phyloP scores from a whole-genome alignment of 2,888 invertebrate species.

The Pherbina coryleti region DNA sequence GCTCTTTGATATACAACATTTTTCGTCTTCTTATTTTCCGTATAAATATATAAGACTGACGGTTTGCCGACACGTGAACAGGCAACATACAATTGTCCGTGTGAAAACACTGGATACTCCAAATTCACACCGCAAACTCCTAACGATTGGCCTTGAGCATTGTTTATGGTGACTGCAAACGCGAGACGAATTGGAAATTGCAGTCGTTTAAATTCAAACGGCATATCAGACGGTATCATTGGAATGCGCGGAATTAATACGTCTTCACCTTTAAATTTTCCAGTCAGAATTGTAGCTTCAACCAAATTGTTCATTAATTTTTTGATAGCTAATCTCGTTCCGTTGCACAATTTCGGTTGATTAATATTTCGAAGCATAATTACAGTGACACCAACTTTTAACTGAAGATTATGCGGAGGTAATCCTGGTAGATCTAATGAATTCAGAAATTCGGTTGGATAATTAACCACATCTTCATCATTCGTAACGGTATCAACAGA shows the following conservation, averaged over 20 bases:
- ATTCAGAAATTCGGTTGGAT: slow-evolving; percentile 48
- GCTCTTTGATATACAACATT: slow-evolving; percentile 22
- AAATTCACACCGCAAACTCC: slow-evolving; percentile 24
- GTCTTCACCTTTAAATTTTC: slow-evolving; percentile 41
- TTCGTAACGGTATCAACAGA: slow-evolving; percentile 44
- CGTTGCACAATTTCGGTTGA: too few species aligned
- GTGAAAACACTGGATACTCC: slow-evolving; percentile 21
- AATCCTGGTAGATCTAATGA: slow-evolving; percentile 46
- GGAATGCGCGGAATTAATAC: too few species aligned
- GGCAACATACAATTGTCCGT: slow-evolving; percentile 27
- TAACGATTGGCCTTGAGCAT: slow-evolving; percentile 44
- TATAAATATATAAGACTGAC: slow-evolving; percentile 6
- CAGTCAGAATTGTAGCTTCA: slow-evolving; percentile 41
- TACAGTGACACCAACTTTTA: slow-evolving; percentile 36
- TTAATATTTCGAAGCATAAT: too few species aligned
- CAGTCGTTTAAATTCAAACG: slow-evolving; percentile 41
- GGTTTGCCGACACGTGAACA: slow-evolving; percentile 27
- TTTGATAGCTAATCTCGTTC: slow-evolving; percentile 30
- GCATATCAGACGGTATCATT: slow-evolving; percentile 36
- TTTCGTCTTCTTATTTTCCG: slow-evolving; percentile 20
- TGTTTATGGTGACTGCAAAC: slow-evolving; percentile 44
- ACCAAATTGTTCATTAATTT: slow-evolving; percentile 41
- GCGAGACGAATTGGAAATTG: slow-evolving; percentile 38
- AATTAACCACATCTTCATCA: slow-evolving; percentile 43
- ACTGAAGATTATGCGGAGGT: slow-evolving; percentile 46